phyloP scores from a whole-genome alignment of 2,888 invertebrate species.

The Diogma glabrata region DNA sequence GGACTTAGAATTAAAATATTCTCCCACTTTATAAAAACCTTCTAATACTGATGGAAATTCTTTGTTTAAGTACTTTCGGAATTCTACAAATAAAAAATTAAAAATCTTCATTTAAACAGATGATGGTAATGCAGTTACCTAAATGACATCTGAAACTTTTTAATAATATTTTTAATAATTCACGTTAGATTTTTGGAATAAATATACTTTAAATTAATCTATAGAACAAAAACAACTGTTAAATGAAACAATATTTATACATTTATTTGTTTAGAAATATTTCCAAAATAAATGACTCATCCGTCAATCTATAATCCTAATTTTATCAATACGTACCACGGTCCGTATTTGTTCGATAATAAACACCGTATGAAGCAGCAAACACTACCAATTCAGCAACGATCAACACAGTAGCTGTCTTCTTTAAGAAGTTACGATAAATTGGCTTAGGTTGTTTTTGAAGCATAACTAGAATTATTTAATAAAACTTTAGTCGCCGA shows the following conservation, averaged over 20 bases:
- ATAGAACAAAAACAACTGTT: too few species aligned
- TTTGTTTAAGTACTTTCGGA: slow-evolving; percentile 53
- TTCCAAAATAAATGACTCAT: too few species aligned
- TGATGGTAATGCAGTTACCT: slow-evolving; percentile 5
- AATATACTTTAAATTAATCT: too few species aligned
- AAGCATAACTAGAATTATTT: too few species aligned
- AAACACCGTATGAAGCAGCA: slow-evolving; percentile 49
- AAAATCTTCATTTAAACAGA: too few species aligned
- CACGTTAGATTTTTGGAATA: too few species aligned
- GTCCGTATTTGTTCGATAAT: slow-evolving; percentile 56
- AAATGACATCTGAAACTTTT: too few species aligned
- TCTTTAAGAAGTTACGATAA: slow-evolving; percentile 41
- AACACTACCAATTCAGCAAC: slow-evolving; percentile 47
- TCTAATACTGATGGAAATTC: slow-evolving; percentile 55
- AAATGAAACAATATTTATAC: too few species aligned
- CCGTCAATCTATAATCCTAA: neutral
- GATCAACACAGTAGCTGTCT: slow-evolving; percentile 44
- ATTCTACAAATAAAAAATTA: slow-evolving; percentile 47
- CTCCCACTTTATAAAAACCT: slow-evolving; percentile 57
- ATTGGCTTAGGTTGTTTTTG: slow-evolving; percentile 47
- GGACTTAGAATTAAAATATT: slow-evolving; percentile 41
- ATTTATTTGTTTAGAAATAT: too few species aligned
- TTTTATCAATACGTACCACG: slow-evolving; percentile 43
- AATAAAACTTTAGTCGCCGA: too few species aligned
- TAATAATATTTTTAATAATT: too few species aligned